These are phyloP conservation scores for Aspiorhynchus laticeps DNA, from an alignment of 2,113 vertebrate genomes.

Conservation along the genomic window DNA sequence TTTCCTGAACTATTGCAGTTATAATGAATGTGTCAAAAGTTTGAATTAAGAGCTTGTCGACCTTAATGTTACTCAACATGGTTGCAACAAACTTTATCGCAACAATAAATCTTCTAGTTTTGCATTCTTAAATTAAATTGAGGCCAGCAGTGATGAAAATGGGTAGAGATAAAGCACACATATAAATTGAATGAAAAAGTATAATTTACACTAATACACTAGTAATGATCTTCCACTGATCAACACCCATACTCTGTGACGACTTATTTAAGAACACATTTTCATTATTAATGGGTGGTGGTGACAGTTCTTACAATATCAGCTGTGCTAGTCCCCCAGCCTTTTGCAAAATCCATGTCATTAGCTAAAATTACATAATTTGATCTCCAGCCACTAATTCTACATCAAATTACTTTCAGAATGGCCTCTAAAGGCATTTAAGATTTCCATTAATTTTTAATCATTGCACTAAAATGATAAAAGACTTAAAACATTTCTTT, in stretches of 20 bases:
- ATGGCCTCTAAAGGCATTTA: constrained; percentile 21
- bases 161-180: neutral
- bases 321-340: neutral
- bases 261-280: neutral
- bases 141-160: neutral
- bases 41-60: neutral
- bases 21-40: neutral
- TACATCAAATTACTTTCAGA: constrained; percentile 35
- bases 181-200: neutral
- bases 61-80: neutral
- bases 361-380: constrained; percentile 44
- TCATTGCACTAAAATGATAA: constrained; percentile 25
- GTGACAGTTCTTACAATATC: neutral
- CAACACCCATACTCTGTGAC: neutral
- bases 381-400: constrained; percentile 37
- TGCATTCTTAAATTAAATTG: neutral
- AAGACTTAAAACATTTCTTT: neutral
- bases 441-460: constrained; percentile 34
- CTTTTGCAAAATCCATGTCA: constrained; percentile 33
- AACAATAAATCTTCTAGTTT: neutral
- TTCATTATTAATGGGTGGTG: neutral
- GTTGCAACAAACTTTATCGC: neutral
- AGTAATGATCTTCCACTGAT: neutral
- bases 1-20: neutral
- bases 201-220: too few species aligned